Conservation (phyloP, 2,888 invertebrate species). For the Shargacucullia verbasci region DNA sequence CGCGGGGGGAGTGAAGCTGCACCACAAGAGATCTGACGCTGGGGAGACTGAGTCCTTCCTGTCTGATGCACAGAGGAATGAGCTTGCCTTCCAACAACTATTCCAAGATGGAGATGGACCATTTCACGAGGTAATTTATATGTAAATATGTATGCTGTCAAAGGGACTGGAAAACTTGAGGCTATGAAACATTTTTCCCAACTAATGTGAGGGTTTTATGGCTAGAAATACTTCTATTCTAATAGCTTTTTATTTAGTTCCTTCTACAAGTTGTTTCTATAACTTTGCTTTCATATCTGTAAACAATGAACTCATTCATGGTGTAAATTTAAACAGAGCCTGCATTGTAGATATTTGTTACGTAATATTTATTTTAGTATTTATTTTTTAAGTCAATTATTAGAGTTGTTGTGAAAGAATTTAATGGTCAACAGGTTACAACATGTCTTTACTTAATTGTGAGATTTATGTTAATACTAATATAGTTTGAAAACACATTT, state of each 20-base stretch:
- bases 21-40: conserved; percentile 77
- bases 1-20: conserved; percentile 79
- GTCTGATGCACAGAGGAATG: conserved; percentile 82
- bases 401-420: background rate
- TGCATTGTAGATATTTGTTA: no score
- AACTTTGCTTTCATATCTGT: conserved; percentile 19
- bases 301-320: conserved; percentile 24
- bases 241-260: background rate
- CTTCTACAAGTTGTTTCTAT: background rate
- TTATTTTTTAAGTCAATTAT: conserved; percentile 1
- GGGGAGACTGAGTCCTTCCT: conserved; percentile 82
- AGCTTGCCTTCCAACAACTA: conserved; percentile 81
- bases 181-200: conserved; percentile 3
- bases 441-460: no score
- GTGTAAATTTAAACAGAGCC: conserved; percentile 1
- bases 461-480: no score
- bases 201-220: conserved; percentile 24
- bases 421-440: no score
- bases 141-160: conserved; percentile 9
- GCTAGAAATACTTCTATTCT: conserved; percentile 10
- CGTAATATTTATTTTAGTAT: background rate
- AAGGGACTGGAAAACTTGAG: background rate
- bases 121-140: conserved; percentile 74
- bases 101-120: conserved; percentile 80
- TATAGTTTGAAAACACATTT: no score